Evolutionary conservation across 2,797 vertebrate genomes (phyloP).

Genomic region (Neoniphon sammara): DNA sequence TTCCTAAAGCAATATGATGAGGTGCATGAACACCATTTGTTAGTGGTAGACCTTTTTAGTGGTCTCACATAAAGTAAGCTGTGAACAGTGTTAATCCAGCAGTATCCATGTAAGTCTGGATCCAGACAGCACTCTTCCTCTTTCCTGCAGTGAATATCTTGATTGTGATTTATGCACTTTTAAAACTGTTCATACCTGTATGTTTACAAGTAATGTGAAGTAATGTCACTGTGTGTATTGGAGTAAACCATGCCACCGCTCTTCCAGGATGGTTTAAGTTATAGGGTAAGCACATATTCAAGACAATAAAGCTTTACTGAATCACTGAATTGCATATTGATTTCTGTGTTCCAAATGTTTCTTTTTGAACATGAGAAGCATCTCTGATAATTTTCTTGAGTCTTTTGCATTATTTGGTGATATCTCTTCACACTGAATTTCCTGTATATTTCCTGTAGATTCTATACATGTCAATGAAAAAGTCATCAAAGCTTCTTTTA

Average conservation of each 20-base stretch:
- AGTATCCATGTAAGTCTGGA: background rate
- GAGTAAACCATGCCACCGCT: background rate
- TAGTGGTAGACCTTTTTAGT: background rate
- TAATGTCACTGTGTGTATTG: background rate
- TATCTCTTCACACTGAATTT: background rate
- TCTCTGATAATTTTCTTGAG: background rate
- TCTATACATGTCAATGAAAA: too few relatives aligned
- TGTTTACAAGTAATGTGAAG: background rate
- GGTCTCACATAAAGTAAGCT: background rate
- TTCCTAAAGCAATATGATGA: conserved; percentile 4
- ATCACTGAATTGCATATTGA: background rate
- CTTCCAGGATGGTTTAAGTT: conserved; percentile 3
- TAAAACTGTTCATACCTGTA: background rate
- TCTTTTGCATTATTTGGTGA: background rate
- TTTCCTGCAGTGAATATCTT: conserved; percentile 9
- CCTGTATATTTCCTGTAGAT: background rate
- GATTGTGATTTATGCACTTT: background rate
- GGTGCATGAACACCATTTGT: conserved; percentile 7
- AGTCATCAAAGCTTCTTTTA: too few relatives aligned
- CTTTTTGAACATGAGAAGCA: background rate
- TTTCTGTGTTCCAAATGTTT: conserved; percentile 5
- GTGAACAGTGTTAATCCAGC: conserved; percentile 4
- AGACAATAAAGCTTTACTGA: background rate
- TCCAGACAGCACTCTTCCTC: conserved; percentile 1
- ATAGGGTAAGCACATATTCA: conserved; percentile 6